phyloP scores from a whole-genome alignment of 2,797 vertebrate genomes.

The Premnoplex brunnescens region DNA sequence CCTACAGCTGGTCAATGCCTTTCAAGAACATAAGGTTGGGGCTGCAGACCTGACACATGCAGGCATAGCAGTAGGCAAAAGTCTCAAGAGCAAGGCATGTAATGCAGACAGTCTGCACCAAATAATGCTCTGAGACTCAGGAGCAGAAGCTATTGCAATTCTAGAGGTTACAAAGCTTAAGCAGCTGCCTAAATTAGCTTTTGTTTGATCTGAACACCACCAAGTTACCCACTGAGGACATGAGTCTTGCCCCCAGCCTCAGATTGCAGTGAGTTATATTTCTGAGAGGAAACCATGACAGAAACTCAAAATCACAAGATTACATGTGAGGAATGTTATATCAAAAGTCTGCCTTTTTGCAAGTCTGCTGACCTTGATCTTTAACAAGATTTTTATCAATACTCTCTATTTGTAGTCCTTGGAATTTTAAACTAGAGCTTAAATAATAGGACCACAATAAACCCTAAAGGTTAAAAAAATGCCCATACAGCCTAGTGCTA shows the following conservation, averaged over 20 bases:
- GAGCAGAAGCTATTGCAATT: not conserved
- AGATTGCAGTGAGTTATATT: not conserved
- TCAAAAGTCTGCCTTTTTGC: not conserved
- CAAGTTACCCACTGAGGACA: fast-evolving
- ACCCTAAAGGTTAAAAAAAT: not conserved
- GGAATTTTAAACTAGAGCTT: not conserved
- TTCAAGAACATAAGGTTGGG: not conserved
- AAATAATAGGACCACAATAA: not conserved
- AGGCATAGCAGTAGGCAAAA: not conserved
- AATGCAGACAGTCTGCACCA: not conserved
- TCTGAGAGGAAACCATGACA: not conserved
- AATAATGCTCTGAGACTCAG: not conserved
- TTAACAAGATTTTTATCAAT: not conserved
- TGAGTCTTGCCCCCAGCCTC: not conserved
- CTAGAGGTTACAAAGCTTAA: not conserved
- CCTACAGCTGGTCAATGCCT: not conserved
- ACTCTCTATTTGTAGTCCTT: not conserved
- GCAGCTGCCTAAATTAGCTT: not conserved
- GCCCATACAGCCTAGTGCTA: not conserved
- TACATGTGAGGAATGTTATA: not conserved
- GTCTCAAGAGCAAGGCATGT: not conserved
- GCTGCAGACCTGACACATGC: not conserved
- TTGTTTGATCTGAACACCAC: not conserved
- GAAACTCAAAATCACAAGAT: not conserved
- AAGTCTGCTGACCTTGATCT: not conserved